Conservation (phyloP, 30 jellyfish, hydroid and myxozoan species). For the Catostylus mosaicus region DNA sequence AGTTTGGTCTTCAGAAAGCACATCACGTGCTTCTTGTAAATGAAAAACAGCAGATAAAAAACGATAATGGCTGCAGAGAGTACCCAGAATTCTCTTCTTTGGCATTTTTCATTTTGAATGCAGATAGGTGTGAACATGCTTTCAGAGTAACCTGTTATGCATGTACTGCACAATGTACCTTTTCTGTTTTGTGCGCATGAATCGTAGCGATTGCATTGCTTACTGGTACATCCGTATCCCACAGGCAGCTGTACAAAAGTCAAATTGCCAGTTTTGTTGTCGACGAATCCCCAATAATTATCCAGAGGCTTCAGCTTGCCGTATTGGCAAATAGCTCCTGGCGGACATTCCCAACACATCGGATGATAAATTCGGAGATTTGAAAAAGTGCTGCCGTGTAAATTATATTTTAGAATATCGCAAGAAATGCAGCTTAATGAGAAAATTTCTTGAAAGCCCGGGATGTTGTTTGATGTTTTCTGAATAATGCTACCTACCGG, state of each 20-base stretch:
- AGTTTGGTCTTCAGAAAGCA: not conserved
- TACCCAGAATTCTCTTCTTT: not conserved
- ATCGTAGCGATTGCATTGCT: constrained; percentile 2
- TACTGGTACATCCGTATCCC: not conserved
- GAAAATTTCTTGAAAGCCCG: not conserved
- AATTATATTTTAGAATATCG: not conserved
- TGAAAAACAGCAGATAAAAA: not conserved
- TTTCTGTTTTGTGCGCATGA: constrained; percentile 2
- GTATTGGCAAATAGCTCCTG: not conserved
- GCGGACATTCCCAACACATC: not conserved
- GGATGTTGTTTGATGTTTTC: not conserved
- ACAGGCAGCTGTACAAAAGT: constrained; percentile 1
- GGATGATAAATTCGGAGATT: not conserved
- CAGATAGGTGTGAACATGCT: not conserved
- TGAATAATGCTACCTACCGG: not conserved
- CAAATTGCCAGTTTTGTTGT: not conserved
- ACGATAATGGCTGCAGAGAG: not conserved
- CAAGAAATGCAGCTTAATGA: not conserved
- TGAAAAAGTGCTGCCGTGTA: not conserved
- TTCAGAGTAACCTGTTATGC: not conserved
- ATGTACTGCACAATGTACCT: not conserved
- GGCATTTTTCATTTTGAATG: not conserved
- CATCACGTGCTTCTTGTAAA: not conserved
- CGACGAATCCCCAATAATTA: constrained; percentile 3
- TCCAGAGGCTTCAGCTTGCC: constrained; percentile 1